Conservation (phyloP, 2,888 invertebrate species). For the Drosophila colorata region DNA sequence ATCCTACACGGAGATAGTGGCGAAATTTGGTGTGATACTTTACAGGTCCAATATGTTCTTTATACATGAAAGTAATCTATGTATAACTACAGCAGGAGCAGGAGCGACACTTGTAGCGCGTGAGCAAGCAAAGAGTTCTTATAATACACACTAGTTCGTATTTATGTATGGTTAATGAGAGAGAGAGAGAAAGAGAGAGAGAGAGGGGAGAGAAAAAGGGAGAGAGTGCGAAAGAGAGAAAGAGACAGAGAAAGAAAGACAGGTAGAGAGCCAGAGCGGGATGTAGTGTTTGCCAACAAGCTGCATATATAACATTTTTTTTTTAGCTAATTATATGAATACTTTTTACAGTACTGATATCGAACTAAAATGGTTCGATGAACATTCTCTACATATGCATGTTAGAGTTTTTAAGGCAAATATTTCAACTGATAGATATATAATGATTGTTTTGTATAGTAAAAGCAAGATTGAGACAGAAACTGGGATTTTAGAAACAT, state of each 20-base stretch:
- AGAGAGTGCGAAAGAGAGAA: conserved; percentile 1
- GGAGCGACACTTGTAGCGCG: conserved; percentile 41
- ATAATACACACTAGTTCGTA: conserved; percentile 48
- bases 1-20: conserved; percentile 11
- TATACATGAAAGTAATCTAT: conserved; percentile 35
- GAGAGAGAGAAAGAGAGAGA: conserved; percentile 9
- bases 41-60: conserved; percentile 40
- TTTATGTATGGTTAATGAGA: conserved; percentile 18
- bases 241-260: conserved; percentile 14
- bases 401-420: conserved; percentile 29
- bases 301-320: conserved; percentile 16
- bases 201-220: not conserved
- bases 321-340: conserved; percentile 43
- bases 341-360: conserved; percentile 51
- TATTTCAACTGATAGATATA: conserved; percentile 38
- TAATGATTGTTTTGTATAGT: conserved; percentile 23
- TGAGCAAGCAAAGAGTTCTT: conserved; percentile 46
- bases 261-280: conserved; percentile 9
- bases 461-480: conserved; percentile 15
- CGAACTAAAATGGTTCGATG: conserved; percentile 28
- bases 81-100: conserved; percentile 30
- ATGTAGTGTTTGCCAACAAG: conserved; percentile 24
- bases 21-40: conserved; percentile 28
- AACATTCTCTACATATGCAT: conserved; percentile 40
- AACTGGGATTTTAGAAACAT: conserved; percentile 4